Evolutionary conservation across 2,888 invertebrate species (phyloP), one percentile per base, ranked within the genome.

Genomic region (Parnassius orleans): DNA sequence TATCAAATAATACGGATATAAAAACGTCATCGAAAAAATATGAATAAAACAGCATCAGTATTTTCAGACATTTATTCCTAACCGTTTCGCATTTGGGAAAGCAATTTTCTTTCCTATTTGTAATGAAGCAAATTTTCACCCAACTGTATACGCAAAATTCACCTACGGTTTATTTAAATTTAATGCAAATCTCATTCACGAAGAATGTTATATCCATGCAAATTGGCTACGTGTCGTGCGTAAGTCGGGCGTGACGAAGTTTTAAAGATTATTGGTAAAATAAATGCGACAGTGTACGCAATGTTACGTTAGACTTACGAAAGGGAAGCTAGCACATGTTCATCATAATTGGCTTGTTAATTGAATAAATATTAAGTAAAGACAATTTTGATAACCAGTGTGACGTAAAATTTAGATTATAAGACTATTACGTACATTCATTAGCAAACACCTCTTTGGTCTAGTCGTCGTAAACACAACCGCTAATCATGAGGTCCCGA

Each of bases 151-250:
- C 43, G 62, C 53, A 58, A 62, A 62, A 50, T 58, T 58, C 62
- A 62, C 58, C 58, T 58, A 58, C 53, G 50, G 58, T 33, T 62
- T 62, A 62, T 62, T 62, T 62, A 62, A 64, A 67, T 64, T 65
- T 65, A 65, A 70, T 70, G 69, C 60, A 72, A 73, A 73, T 73
- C 62, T 66, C 58, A 69, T 69, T 68, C 69, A 57, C 63, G 60
- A 71, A 71, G 69, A 71, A 72, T 67, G 68, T 72, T 67, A 72
- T 73, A 72, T 73, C 70, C 71, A 77, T 77, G 77, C 69, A 77
- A 77, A 77, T 75, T 69, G 63, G 67, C 68, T 69, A 72, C 71
- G 72, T 67, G 69, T 60, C 67, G 60, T 65, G 61, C 67, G 69
- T 69, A 71, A 74, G 68, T 67, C 66, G 72, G 64, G 68, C 68